Percentiles rank a stretch among this genome's conserved stretches.
These are phyloP conservation scores for Drosophila engyochracea DNA, from an alignment of 2,888 invertebrate species.

Conservation along the genomic window DNA sequence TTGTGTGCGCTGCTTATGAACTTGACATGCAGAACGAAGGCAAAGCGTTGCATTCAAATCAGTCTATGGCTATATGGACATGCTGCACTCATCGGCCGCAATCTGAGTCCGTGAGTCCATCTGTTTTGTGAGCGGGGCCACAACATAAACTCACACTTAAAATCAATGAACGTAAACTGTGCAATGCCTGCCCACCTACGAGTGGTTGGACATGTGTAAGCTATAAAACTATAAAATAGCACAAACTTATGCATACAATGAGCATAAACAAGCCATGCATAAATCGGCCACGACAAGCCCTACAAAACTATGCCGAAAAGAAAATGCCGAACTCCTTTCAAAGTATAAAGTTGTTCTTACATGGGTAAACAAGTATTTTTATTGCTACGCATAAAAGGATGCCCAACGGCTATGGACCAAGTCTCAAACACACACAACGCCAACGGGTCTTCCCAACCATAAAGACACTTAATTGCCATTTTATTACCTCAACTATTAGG, in stretches of 20 bases:
- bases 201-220: constrained; percentile 60
- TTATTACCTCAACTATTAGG: constrained; percentile 78
- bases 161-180: constrained; percentile 76
- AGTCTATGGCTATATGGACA: constrained; percentile 35
- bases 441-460: constrained; percentile 41
- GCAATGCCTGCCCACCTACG: constrained; percentile 67
- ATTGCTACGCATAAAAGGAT: constrained; percentile 77
- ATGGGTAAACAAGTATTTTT: constrained; percentile 80
- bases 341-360: constrained; percentile 74
- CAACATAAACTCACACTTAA: constrained; percentile 77
- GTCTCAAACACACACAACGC: constrained; percentile 12
- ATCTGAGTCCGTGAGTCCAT: constrained; percentile 16
- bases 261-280: constrained; percentile 62
- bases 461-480: constrained; percentile 80
- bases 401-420: constrained; percentile 61
- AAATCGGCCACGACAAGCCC: constrained; percentile 32
- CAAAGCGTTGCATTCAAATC: constrained; percentile 21
- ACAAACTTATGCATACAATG: constrained; percentile 73
- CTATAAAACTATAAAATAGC: constrained; percentile 74
- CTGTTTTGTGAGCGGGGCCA: constrained; percentile 25
- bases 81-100: constrained; percentile 33
- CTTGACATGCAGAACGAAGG: constrained; percentile 68
- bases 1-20: constrained; percentile 69
- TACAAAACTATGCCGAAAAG: constrained; percentile 46
- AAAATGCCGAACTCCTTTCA: constrained; percentile 14